A percentile compares a stretch with the other conserved stretches of the same genome.
phyloP scores from a whole-genome alignment of 2,113 vertebrate species.

The Sclerurus mexicanus region DNA sequence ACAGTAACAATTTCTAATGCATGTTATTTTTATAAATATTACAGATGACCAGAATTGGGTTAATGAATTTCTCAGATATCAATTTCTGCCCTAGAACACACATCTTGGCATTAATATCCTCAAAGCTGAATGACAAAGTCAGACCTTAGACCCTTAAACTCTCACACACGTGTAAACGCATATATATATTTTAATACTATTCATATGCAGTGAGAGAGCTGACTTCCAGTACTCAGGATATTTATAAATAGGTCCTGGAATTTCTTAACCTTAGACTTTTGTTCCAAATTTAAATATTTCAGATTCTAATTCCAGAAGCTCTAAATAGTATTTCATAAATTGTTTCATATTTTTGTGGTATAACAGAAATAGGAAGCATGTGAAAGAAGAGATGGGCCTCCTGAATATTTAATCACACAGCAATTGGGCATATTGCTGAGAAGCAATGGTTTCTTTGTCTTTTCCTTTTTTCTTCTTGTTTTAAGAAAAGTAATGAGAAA shows the following conservation, averaged over 20 bases:
- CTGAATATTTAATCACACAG: background rate
- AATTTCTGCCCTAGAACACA: background rate
- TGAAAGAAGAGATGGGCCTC: background rate
- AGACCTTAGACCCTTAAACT: background rate
- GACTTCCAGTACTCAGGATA: background rate
- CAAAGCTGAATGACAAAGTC: background rate
- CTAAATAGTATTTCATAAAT: background rate
- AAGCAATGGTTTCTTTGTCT: background rate
- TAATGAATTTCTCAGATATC: background rate
- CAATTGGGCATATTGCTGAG: background rate
- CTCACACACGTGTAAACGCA: background rate
- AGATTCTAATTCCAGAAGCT: background rate
- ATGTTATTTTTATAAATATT: background rate
- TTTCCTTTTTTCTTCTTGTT: background rate
- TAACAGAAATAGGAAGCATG: background rate
- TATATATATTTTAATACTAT: fast-evolving
- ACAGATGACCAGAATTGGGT: background rate
- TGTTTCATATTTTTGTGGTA: background rate
- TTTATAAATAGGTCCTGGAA: background rate
- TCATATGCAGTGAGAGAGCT: background rate
- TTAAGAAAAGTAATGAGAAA: background rate
- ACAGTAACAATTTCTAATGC: background rate
- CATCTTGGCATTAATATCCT: background rate
- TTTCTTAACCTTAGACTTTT: background rate
- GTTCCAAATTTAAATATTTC: background rate